phyloP scores from a whole-genome alignment of 2,113 vertebrate species.

The Sinocyclocheilus anophthalmus region DNA sequence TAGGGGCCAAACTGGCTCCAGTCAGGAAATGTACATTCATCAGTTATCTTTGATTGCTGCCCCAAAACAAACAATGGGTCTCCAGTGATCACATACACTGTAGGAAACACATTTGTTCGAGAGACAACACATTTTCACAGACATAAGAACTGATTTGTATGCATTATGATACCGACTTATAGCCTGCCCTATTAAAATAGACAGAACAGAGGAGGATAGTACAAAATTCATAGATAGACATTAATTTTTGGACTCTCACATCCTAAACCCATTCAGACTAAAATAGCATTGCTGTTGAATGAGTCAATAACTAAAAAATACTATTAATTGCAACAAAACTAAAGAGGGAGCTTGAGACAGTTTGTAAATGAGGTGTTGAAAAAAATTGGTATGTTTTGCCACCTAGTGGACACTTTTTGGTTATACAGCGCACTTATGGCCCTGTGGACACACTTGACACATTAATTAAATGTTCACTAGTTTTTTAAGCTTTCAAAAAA shows the following conservation, averaged over 20 bases:
- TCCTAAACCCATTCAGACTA: too few species aligned
- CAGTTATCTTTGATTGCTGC: conserved; percentile 47
- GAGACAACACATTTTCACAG: neutral
- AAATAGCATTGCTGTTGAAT: neutral
- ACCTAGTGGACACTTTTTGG: conserved; percentile 34
- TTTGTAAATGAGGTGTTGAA: neutral
- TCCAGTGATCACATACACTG: neutral
- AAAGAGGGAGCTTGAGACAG: neutral
- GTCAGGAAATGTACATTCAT: conserved; percentile 52
- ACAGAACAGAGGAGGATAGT: neutral
- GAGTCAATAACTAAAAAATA: too few species aligned
- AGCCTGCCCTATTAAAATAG: neutral
- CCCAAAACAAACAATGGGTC: conserved; percentile 46
- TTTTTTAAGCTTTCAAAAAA: neutral
- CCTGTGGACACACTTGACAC: neutral
- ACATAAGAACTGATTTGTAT: neutral
- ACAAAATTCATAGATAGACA: neutral
- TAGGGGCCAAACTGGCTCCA: conserved; percentile 48
- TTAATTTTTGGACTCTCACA: too few species aligned
- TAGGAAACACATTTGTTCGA: conserved; percentile 46
- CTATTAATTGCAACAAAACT: neutral
- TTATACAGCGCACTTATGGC: neutral
- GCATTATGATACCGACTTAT: neutral
- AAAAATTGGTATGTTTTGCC: neutral
- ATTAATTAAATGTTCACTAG: neutral